A percentile compares a stretch with the other conserved stretches of the same genome.
phyloP scores from a whole-genome alignment of 2,113 vertebrate genomes.

The Cacatua alba region DNA sequence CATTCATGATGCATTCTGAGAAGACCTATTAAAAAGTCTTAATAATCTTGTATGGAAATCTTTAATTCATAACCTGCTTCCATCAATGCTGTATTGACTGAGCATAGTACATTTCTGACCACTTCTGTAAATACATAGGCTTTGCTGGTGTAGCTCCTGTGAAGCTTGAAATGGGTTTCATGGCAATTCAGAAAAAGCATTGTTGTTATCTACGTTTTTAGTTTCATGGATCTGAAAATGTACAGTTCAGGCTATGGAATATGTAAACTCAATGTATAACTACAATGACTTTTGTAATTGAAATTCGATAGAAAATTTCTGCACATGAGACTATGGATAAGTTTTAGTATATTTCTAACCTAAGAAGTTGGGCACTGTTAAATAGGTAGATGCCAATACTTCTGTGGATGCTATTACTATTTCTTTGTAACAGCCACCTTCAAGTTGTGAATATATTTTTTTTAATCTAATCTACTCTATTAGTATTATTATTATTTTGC shows the following conservation, averaged over 20 bases:
- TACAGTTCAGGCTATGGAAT: not conserved
- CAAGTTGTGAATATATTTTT: not conserved
- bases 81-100: not conserved
- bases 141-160: not conserved
- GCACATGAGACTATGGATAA: not conserved
- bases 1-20: not conserved
- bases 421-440: not conserved
- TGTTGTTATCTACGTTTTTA: not conserved
- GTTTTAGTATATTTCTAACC: not conserved
- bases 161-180: conserved; percentile 11
- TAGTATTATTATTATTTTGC: not conserved
- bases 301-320: not conserved
- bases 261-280: not conserved
- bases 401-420: not conserved
- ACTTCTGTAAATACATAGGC: not conserved
- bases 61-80: not conserved
- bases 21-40: not conserved
- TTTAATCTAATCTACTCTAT: not conserved
- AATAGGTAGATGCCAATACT: not conserved
- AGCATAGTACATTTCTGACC: not conserved
- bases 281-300: not conserved
- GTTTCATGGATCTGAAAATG: not conserved
- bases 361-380: not conserved
- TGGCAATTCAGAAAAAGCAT: not conserved
- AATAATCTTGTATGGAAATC: not conserved